These are phyloP conservation scores for Sclerodermus sp. DNA, from an alignment of 2,888 invertebrate genomes.

Conservation along the genomic window DNA sequence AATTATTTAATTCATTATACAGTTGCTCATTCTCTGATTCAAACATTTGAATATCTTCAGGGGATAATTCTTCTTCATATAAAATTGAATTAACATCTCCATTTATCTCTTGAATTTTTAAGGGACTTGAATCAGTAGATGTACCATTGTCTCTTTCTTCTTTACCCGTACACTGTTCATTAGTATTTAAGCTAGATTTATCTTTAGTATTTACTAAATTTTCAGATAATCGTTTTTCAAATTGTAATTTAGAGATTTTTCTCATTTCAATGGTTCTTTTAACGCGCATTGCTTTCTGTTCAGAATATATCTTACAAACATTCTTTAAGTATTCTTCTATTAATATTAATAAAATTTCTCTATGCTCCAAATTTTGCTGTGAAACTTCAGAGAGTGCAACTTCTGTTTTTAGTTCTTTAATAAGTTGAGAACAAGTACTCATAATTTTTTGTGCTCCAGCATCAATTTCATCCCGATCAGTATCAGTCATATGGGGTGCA, in stretches of 20 bases:
- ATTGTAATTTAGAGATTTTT: conserved; percentile 74
- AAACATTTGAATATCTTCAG: conserved; percentile 91
- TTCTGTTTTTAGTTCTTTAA: conserved; percentile 76
- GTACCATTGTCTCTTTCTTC: conserved; percentile 9
- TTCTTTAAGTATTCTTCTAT: conserved; percentile 80
- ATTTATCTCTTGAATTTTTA: conserved; percentile 51
- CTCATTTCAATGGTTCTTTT: conserved; percentile 83
- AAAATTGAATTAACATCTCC: conserved; percentile 36
- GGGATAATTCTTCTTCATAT: conserved; percentile 69
- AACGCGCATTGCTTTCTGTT: conserved; percentile 84
- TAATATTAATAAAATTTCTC: conserved; percentile 73
- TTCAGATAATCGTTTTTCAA: conserved; percentile 19
- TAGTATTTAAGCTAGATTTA: conserved; percentile 39
- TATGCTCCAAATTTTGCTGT: conserved; percentile 75
- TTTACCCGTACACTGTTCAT: background rate
- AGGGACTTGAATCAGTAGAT: conserved; percentile 36
- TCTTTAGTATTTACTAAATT: conserved; percentile 42
- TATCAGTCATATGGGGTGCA: conserved; percentile 74
- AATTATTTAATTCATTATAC: conserved; percentile 82
- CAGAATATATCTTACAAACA: conserved; percentile 85
- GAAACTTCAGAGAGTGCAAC: conserved; percentile 57
- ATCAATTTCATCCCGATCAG: conserved; percentile 86
- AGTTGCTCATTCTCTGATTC: conserved; percentile 88
- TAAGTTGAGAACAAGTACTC: conserved; percentile 74
- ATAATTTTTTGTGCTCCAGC: conserved; percentile 82